A percentile compares a stretch with the other conserved stretches of the same genome.
Conservation (phyloP, 2,888 invertebrate genomes). For the Atrina japonica region DNA sequence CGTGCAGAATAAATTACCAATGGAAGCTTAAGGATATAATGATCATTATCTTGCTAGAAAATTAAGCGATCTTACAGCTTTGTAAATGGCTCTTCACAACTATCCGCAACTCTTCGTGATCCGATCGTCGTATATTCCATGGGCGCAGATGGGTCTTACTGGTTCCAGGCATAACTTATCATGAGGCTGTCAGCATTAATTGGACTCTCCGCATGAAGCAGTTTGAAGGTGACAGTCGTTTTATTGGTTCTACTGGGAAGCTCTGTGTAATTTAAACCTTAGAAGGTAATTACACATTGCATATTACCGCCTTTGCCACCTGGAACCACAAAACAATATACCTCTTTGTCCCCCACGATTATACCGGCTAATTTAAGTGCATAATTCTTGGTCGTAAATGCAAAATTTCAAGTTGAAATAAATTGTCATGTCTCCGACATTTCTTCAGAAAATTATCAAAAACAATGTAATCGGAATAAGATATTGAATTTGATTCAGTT, state of each 20-base stretch:
- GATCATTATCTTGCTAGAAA: slow-evolving; percentile 7
- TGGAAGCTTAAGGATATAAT: slow-evolving; percentile 11
- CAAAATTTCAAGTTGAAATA: no score
- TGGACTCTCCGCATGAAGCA: slow-evolving; percentile 38
- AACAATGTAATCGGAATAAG: no score
- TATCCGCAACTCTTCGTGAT: slow-evolving; percentile 22
- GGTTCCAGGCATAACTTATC: slow-evolving; percentile 37
- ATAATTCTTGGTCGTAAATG: no score
- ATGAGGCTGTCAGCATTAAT: slow-evolving; percentile 35
- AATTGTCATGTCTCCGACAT: no score
- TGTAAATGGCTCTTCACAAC: slow-evolving; percentile 19
- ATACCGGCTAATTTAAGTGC: no score
- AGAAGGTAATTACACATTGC: slow-evolving; percentile 31
- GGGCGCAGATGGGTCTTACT: slow-evolving; percentile 36
- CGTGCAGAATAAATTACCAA: background rate
- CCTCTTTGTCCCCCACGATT: no score
- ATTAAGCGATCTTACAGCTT: slow-evolving; percentile 23
- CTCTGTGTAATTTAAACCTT: slow-evolving; percentile 30
- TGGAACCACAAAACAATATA: slow-evolving; percentile 17
- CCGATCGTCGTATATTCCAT: slow-evolving; percentile 13
- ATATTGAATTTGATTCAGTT: no score
- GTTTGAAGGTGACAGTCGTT: slow-evolving; percentile 27
- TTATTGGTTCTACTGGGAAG: slow-evolving; percentile 23
- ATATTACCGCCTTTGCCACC: slow-evolving; percentile 27
- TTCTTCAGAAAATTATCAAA: no score